Percentiles rank a stretch among this genome's conserved stretches.
These are phyloP conservation scores for Caenorhabditis drosophilae DNA, from an alignment of 2,888 invertebrate species.

Conservation along the genomic window DNA sequence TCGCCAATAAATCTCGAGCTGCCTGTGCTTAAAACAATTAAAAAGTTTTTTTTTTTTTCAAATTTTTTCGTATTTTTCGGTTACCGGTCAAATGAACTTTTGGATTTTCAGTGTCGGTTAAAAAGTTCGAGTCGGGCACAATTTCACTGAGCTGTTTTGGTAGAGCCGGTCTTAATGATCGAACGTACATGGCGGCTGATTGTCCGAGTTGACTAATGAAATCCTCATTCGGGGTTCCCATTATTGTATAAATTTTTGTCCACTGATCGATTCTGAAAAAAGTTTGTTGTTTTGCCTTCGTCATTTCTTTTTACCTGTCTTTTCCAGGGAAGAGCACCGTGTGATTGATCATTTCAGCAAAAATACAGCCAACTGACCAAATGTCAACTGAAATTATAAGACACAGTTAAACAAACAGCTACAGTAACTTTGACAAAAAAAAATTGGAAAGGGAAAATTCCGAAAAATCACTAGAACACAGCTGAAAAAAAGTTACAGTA, in stretches of 20 bases:
- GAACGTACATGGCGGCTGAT: conserved; percentile 58
- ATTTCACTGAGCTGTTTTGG: conserved; percentile 31
- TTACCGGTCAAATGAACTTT: conserved; percentile 50
- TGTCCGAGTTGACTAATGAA: conserved; percentile 52
- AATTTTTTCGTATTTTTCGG: background rate
- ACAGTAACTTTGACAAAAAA: background rate
- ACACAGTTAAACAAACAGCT: background rate
- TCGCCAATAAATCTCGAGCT: conserved; percentile 92
- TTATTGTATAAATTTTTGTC: conserved; percentile 66
- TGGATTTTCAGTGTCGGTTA: conserved; percentile 45
- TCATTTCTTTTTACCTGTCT: conserved; percentile 75
- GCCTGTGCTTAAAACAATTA: conserved; percentile 77
- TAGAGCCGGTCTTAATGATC: conserved; percentile 19
- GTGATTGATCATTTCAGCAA: conserved; percentile 99
- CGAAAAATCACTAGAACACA: too few species aligned
- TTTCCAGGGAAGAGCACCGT: conserved; percentile 97
- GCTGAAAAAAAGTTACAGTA: too few species aligned
- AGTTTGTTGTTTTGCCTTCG: background rate
- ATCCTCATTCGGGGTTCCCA: conserved; percentile 57
- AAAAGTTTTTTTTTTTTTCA: background rate
- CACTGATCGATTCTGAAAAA: conserved; percentile 64
- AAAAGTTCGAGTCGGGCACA: conserved; percentile 42
- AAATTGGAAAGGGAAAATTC: too few species aligned
- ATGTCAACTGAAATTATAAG: conserved; percentile 59
- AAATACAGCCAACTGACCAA: conserved; percentile 79